Evolutionary conservation across 2,113 vertebrate genomes (phyloP).

Genomic region (Mastomys natalensis): DNA sequence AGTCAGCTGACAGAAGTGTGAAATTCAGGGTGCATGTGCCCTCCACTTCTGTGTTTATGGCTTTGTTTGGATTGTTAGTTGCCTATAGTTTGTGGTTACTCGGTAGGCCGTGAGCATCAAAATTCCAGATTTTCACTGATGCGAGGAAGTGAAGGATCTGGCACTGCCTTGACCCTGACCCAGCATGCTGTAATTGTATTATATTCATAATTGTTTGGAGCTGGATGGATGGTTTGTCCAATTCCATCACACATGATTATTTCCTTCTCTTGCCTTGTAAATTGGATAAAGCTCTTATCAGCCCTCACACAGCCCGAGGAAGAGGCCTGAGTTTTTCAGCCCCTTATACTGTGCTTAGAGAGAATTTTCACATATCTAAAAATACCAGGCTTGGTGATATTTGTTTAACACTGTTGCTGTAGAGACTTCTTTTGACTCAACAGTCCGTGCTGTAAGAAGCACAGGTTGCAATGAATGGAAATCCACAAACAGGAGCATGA

Average conservation of each 20-base stretch:
- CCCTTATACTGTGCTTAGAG: conserved; percentile 58
- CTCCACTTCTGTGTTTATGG: not conserved
- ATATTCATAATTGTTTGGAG: conserved; percentile 72
- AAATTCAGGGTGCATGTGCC: not conserved
- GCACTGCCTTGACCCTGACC: conserved; percentile 53
- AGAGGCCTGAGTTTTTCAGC: conserved; percentile 62
- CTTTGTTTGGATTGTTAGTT: conserved; percentile 33
- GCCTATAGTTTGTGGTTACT: conserved; percentile 22
- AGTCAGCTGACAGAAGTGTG: not conserved
- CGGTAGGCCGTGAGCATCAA: not conserved
- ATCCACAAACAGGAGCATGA: not conserved
- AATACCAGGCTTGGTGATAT: conserved; percentile 55
- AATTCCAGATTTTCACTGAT: conserved; percentile 25
- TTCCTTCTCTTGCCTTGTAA: conserved; percentile 79
- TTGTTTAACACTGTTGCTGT: conserved; percentile 38
- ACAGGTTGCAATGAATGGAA: not conserved
- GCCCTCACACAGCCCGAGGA: conserved; percentile 68
- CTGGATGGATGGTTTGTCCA: conserved; percentile 76
- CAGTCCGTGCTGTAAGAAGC: conserved; percentile 45
- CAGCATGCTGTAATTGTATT: conserved; percentile 63
- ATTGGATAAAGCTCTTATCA: conserved; percentile 81
- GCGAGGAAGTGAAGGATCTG: conserved; percentile 23
- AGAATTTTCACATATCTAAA: conserved; percentile 75
- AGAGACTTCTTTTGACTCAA: not conserved
- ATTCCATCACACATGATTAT: conserved; percentile 80